These are phyloP conservation scores for Melanotaenia parkinsoni DNA, from an alignment of 2,797 vertebrate genomes.

Conservation along the genomic window DNA sequence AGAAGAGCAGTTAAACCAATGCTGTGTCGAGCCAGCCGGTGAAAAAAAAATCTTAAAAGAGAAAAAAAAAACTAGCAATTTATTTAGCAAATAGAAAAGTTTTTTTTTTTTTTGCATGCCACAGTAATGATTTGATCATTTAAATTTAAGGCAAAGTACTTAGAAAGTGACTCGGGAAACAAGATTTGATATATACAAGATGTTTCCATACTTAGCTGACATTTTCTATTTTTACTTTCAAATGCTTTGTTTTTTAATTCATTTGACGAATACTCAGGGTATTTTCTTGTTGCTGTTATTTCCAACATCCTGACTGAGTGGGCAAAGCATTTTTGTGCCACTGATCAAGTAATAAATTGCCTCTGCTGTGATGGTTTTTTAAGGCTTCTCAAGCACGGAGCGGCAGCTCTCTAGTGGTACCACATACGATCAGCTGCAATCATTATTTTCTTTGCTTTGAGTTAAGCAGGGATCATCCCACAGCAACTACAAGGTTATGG, in stretches of 20 bases:
- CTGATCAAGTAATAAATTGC: conserved; percentile 62
- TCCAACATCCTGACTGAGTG: conserved; percentile 13
- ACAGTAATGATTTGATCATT: conserved; percentile 90
- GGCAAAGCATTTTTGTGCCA: conserved; percentile 26
- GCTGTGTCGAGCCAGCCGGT: conserved; percentile 86
- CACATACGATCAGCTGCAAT: conserved; percentile 62
- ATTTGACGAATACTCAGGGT: conserved; percentile 7
- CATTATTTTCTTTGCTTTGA: conserved; percentile 61
- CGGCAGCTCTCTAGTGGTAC: conserved; percentile 57
- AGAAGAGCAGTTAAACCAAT: conserved; percentile 90
- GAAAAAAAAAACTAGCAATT: conserved; percentile 88
- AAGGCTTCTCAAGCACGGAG: conserved; percentile 44
- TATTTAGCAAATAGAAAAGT: conserved; percentile 90
- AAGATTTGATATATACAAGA: no score
- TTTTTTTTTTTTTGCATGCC: conserved; percentile 78
- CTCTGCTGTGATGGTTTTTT: conserved; percentile 45
- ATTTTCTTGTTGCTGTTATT: conserved; percentile 32
- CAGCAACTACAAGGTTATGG: conserved; percentile 37
- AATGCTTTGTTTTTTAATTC: conserved; percentile 44
- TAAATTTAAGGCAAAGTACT: conserved; percentile 78
- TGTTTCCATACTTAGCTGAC: conserved; percentile 60
- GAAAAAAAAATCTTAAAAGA: conserved; percentile 95
- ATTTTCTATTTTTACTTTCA: conserved; percentile 35
- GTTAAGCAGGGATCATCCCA: conserved; percentile 58
- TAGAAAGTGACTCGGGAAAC: conserved; percentile 47